phyloP scores from a whole-genome alignment of 2,888 invertebrate genomes.

The Chrysolina haemoptera region DNA sequence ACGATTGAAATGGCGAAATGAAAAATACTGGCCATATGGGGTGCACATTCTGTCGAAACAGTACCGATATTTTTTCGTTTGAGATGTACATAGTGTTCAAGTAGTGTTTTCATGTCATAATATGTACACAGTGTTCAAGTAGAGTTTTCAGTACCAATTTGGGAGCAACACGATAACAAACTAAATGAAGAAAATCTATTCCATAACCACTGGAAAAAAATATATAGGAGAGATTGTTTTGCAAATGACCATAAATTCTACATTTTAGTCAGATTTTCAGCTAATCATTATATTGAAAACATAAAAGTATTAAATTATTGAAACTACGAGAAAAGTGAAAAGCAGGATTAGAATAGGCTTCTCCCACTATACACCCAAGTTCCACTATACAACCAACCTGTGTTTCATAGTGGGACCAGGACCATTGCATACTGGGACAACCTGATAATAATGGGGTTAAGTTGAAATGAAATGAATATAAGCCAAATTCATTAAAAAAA shows the following conservation, averaged over 20 bases:
- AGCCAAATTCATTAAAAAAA: not conserved
- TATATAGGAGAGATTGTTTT: too few relatives aligned
- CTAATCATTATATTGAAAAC: too few relatives aligned
- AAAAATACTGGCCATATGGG: conserved; percentile 44
- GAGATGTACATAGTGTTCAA: not conserved
- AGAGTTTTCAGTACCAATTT: too few relatives aligned
- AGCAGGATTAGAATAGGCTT: not conserved
- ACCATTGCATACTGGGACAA: not conserved
- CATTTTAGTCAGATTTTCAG: too few relatives aligned
- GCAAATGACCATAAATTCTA: too few relatives aligned
- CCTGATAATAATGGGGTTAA: conserved; percentile 3
- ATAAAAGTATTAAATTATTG: not conserved
- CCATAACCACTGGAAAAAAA: too few relatives aligned
- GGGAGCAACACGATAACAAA: too few relatives aligned
- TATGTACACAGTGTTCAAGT: too few relatives aligned
- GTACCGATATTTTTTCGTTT: not conserved
- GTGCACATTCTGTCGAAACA: not conserved
- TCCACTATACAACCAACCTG: not conserved
- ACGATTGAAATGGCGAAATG: conserved; percentile 43
- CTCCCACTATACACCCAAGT: not conserved
- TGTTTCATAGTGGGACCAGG: conserved; percentile 2
- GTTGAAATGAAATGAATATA: not conserved
- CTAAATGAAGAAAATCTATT: too few relatives aligned
- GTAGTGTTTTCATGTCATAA: not conserved
- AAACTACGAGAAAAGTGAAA: conserved; percentile 4